These are phyloP conservation scores for Orientallactaga sibirica DNA, from an alignment of 2,797 vertebrate genomes.

Conservation along the genomic window DNA sequence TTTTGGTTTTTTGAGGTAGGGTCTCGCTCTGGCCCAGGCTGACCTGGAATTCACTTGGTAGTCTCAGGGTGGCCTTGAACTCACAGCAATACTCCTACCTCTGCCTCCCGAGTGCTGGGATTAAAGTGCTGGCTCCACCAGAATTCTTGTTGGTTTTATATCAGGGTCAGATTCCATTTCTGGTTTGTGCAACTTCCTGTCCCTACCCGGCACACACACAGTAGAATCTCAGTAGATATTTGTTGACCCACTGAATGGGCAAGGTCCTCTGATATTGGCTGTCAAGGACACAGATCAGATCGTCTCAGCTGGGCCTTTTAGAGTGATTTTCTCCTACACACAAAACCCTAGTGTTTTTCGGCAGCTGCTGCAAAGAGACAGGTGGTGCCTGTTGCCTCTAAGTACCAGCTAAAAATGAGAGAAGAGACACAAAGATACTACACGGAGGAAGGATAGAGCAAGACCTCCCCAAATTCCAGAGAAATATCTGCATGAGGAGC, in stretches of 20 bases:
- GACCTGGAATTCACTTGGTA: too few species aligned
- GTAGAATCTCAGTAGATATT: conserved; percentile 11
- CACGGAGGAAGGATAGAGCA: background rate
- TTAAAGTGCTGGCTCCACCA: background rate
- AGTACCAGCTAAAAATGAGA: conserved; percentile 17
- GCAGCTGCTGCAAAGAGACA: background rate
- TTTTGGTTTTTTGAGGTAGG: too few species aligned
- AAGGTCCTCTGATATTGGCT: conserved; percentile 36
- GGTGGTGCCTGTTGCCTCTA: background rate
- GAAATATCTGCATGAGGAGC: background rate
- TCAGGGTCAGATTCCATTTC: background rate
- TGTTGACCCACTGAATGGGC: background rate
- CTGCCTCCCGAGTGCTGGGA: too few species aligned
- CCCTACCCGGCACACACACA: background rate
- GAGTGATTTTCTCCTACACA: conserved; percentile 2
- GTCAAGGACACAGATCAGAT: conserved; percentile 46
- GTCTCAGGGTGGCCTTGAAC: too few species aligned
- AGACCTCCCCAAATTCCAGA: conserved; percentile 12
- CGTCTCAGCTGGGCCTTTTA: background rate
- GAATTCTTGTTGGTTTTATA: background rate
- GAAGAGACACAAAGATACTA: background rate
- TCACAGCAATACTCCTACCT: too few species aligned
- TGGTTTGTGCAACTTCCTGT: background rate
- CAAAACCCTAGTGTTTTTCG: background rate
- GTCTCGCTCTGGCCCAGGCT: too few species aligned